Evolutionary conservation across 2,797 vertebrate genomes (phyloP).

Genomic region (Poeciliopsis gracilis): DNA sequence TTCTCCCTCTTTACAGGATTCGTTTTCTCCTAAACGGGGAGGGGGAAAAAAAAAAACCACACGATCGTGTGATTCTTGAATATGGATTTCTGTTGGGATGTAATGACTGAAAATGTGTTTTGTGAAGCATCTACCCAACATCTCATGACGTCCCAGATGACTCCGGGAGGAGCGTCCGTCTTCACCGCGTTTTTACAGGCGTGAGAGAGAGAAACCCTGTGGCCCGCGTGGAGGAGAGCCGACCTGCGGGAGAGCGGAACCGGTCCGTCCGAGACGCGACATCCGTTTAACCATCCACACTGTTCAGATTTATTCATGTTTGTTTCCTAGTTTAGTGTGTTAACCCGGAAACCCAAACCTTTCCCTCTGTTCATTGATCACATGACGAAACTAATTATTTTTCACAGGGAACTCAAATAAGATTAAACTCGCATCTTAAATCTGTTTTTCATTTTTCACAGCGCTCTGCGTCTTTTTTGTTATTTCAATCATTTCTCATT

Average conservation of each 20-base stretch:
- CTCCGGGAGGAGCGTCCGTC: slow-evolving; percentile 83
- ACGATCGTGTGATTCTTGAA: not conserved
- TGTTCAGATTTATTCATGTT: not conserved
- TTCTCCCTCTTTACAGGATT: slow-evolving; percentile 90
- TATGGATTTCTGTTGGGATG: not conserved
- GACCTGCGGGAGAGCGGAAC: slow-evolving; percentile 75
- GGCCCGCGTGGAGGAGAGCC: slow-evolving; percentile 88
- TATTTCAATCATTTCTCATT: no score
- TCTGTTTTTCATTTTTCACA: not conserved
- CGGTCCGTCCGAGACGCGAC: not conserved
- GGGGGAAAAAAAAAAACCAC: not conserved
- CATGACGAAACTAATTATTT: not conserved
- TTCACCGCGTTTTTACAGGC: slow-evolving; percentile 92
- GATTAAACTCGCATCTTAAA: not conserved
- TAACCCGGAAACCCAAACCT: not conserved
- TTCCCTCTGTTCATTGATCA: not conserved
- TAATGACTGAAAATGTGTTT: not conserved
- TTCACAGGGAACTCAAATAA: not conserved
- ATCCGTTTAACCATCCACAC: not conserved
- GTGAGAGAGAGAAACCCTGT: slow-evolving; percentile 90
- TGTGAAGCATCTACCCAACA: slow-evolving; percentile 84
- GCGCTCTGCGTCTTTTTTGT: no score
- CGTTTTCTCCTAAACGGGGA: slow-evolving; percentile 80
- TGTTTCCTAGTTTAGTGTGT: not conserved
- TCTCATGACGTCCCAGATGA: slow-evolving; percentile 93